Conservation (phyloP, 1,140 invertebrate genomes). For the Rhopalosiphum maidis region DNA sequence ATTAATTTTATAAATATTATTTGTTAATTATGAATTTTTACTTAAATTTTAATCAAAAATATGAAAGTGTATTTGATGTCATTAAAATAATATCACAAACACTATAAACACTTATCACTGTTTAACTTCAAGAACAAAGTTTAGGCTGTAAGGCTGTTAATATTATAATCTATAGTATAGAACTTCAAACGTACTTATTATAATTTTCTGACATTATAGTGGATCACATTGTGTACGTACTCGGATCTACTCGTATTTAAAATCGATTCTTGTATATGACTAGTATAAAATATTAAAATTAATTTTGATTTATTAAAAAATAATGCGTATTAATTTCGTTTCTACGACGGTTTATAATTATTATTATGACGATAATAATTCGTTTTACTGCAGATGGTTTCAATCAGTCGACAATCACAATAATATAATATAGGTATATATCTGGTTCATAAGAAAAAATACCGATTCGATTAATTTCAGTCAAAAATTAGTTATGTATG, state of each 20-base stretch:
- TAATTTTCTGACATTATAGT: not conserved
- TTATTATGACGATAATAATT: not conserved
- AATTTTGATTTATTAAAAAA: not conserved
- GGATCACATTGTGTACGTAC: not conserved
- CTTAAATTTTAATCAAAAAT: not conserved
- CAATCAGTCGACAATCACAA: not conserved
- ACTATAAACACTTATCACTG: not conserved
- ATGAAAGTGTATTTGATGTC: not conserved
- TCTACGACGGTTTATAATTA: not conserved
- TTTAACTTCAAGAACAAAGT: not conserved
- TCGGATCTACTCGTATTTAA: not conserved
- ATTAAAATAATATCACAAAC: not conserved
- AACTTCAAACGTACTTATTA: not conserved
- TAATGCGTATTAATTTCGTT: not conserved
- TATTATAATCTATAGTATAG: not conserved
- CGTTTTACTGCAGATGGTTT: slow-evolving; percentile 10
- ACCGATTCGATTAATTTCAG: not conserved
- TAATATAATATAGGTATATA: not conserved
- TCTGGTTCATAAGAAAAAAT: not conserved
- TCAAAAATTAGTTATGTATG: slow-evolving; percentile 20
- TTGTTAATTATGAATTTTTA: not conserved
- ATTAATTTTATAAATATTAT: not conserved
- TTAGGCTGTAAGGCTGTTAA: not conserved
- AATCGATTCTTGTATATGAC: not conserved
- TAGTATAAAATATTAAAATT: not conserved